Conservation (phyloP, 2,888 invertebrate species). For the Serrognathus titanus region DNA sequence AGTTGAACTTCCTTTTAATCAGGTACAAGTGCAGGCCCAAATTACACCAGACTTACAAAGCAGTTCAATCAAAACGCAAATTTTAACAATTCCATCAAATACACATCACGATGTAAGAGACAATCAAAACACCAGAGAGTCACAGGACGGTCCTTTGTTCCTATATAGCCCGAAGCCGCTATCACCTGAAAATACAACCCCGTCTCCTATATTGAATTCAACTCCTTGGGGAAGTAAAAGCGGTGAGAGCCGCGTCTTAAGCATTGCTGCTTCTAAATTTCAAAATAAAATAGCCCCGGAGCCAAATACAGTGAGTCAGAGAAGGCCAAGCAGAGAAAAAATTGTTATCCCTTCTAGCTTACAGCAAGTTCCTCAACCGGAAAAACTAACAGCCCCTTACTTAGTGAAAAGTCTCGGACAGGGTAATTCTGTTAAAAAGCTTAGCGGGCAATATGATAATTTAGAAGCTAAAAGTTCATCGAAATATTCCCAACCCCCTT, state of each 20-base stretch:
- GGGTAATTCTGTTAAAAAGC: slow-evolving; percentile 39
- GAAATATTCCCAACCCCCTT: not conserved
- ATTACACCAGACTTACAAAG: not conserved
- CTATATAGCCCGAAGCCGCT: slow-evolving; percentile 46
- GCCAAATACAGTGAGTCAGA: not conserved
- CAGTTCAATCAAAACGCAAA: not conserved
- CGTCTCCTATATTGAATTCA: slow-evolving; percentile 22
- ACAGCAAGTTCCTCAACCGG: slow-evolving; percentile 19
- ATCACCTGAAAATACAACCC: slow-evolving; percentile 18
- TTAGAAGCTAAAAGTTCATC: not conserved
- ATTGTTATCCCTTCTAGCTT: not conserved
- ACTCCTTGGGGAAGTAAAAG: slow-evolving; percentile 53
- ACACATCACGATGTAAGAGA: slow-evolving; percentile 46
- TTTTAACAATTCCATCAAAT: slow-evolving; percentile 35
- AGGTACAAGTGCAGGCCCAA: slow-evolving; percentile 17
- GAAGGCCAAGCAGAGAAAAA: slow-evolving; percentile 12
- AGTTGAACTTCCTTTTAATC: not conserved
- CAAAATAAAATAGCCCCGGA: slow-evolving; percentile 38
- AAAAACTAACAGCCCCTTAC: slow-evolving; percentile 36
- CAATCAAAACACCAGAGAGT: slow-evolving; percentile 28
- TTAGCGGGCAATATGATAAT: slow-evolving; percentile 40
- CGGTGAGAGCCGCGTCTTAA: slow-evolving; percentile 52
- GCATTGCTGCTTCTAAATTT: slow-evolving; percentile 56
- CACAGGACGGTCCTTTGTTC: slow-evolving; percentile 37
- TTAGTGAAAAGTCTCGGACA: slow-evolving; percentile 33